A percentile compares a stretch with the other conserved stretches of the same genome.
phyloP scores from a whole-genome alignment of 1,140 invertebrate species.

The Anoplolepis gracilipes region DNA sequence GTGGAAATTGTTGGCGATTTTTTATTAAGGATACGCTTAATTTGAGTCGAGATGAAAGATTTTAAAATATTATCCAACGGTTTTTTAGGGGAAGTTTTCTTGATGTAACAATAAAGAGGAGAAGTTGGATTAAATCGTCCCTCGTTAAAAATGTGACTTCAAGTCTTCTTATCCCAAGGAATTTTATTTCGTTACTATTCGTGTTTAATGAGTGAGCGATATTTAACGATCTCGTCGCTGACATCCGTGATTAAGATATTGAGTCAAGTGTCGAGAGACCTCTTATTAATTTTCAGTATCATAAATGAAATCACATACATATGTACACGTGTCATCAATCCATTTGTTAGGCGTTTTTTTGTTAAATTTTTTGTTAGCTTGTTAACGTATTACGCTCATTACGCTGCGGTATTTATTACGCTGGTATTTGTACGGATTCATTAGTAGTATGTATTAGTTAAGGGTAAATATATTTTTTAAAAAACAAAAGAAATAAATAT shows the following conservation, averaged over 20 bases:
- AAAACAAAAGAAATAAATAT: neutral
- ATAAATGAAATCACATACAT: neutral
- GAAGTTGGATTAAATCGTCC: neutral
- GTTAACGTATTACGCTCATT: neutral
- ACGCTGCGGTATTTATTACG: constrained; percentile 13
- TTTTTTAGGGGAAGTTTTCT: neutral
- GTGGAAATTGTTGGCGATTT: neutral
- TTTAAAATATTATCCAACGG: neutral
- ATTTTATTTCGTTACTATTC: neutral
- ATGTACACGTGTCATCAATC: neutral
- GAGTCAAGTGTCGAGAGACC: constrained; percentile 24
- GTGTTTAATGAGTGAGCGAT: neutral
- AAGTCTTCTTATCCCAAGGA: neutral
- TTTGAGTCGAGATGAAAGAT: neutral
- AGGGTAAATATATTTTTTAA: neutral
- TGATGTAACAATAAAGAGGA: no score
- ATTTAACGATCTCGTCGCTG: neutral
- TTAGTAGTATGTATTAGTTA: neutral
- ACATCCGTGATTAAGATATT: constrained; percentile 4
- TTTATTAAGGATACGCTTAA: neutral
- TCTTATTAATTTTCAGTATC: neutral
- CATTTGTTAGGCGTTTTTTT: constrained; percentile 17
- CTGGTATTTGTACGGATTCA: neutral
- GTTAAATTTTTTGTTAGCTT: neutral
- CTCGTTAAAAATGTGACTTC: neutral